Conservation (phyloP, 2,113 vertebrate genomes). For the Zosterops hypoxanthus region DNA sequence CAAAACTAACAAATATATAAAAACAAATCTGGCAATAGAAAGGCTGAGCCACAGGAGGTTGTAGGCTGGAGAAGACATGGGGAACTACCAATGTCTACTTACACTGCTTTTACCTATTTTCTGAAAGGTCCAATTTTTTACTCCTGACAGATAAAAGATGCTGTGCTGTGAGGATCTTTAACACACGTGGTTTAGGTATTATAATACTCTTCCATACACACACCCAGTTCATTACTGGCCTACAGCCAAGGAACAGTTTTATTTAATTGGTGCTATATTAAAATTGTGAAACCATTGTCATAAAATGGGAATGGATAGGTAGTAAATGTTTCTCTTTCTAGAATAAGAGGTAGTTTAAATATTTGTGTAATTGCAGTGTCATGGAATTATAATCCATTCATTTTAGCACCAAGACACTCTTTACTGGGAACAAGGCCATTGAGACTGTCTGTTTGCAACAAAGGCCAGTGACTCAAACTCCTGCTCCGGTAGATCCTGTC, state of each 20-base stretch:
- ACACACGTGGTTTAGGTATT: background rate
- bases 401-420: background rate
- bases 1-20: background rate
- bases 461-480: background rate
- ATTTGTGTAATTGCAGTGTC: background rate
- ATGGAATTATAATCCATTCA: background rate
- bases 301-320: background rate
- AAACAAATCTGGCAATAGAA: background rate
- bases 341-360: background rate
- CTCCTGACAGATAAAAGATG: background rate
- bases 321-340: slow-evolving; percentile 6
- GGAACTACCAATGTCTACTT: background rate
- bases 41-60: background rate
- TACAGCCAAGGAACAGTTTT: background rate
- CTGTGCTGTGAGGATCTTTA: background rate
- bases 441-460: background rate
- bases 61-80: background rate
- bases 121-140: background rate
- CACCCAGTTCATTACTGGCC: background rate
- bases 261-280: background rate
- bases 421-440: background rate
- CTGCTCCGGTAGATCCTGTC: background rate
- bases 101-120: background rate
- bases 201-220: background rate
- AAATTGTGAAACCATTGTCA: background rate